phyloP scores from a whole-genome alignment of 2,797 vertebrate species.

The Poecilia velifera region DNA sequence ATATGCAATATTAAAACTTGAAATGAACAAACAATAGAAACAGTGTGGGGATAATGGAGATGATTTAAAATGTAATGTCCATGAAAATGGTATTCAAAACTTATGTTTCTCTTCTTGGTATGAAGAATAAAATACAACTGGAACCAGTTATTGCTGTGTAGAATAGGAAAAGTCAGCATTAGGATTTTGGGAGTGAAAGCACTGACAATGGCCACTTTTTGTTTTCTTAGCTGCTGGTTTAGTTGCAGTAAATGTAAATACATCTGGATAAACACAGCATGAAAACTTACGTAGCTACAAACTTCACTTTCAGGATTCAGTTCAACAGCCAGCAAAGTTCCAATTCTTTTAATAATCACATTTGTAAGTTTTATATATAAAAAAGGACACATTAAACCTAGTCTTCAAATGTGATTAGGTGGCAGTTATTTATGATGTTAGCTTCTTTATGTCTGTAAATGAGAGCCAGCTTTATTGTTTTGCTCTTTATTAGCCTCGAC shows the following conservation, averaged over 20 bases:
- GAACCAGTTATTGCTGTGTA: neutral
- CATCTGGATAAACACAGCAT: neutral
- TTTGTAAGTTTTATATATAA: neutral
- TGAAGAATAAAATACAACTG: neutral
- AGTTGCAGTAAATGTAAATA: neutral
- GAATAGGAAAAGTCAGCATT: neutral
- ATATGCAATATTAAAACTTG: neutral
- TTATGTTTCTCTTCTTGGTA: neutral
- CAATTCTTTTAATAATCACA: neutral
- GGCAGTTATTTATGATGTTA: neutral
- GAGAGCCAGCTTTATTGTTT: neutral
- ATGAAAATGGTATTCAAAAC: neutral
- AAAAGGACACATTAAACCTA: neutral
- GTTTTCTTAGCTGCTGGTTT: neutral
- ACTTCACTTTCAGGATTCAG: neutral
- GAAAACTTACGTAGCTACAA: neutral
- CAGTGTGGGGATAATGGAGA: neutral
- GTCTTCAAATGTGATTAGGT: neutral
- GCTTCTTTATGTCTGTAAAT: neutral
- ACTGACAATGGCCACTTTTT: no score
- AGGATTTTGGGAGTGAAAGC: neutral
- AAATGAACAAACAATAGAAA: neutral
- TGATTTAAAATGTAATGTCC: neutral
- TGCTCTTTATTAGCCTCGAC: conserved; percentile 6
- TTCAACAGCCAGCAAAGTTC: neutral